Conservation (phyloP, 2,797 vertebrate species). For the Enteromius trimaculatus region DNA sequence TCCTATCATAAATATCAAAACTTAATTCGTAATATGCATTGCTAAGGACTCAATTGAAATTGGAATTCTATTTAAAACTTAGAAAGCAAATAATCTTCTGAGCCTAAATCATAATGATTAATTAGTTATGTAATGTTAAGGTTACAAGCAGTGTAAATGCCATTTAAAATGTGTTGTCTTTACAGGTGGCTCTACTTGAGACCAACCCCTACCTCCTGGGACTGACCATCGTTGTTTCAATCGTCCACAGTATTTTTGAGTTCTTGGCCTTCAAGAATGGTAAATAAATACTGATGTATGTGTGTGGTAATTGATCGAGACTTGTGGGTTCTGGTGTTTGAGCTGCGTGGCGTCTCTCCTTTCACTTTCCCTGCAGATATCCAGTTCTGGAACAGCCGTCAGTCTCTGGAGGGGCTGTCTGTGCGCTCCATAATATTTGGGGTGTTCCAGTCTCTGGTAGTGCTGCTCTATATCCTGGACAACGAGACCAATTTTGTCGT, state of each 20-base stretch:
- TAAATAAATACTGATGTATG: slow-evolving; percentile 64
- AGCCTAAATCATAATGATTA: neutral
- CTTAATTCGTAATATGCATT: no score
- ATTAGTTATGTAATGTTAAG: neutral
- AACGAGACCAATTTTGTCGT: slow-evolving; percentile 98
- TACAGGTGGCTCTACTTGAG: slow-evolving; percentile 92
- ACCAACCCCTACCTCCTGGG: slow-evolving; percentile 95
- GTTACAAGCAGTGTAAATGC: neutral
- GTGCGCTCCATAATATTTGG: slow-evolving; percentile 96
- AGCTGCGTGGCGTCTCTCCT: neutral
- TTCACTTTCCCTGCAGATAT: slow-evolving; percentile 81
- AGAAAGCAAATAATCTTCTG: neutral
- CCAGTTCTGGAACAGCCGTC: slow-evolving; percentile 98
- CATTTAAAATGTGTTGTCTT: neutral
- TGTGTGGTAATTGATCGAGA: neutral
- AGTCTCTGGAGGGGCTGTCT: slow-evolving; percentile 93
- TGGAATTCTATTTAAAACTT: neutral
- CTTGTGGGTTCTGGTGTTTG: slow-evolving; percentile 13
- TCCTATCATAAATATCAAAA: no score
- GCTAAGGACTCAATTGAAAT: neutral
- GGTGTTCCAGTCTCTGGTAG: slow-evolving; percentile 94
- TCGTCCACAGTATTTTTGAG: slow-evolving; percentile 96
- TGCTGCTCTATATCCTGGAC: slow-evolving; percentile 95
- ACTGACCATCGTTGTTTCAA: slow-evolving; percentile 91
- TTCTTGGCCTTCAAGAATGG: slow-evolving; percentile 97